These are phyloP conservation scores for Platerodrilus igneus DNA, from an alignment of 2,888 invertebrate species.

Conservation along the genomic window DNA sequence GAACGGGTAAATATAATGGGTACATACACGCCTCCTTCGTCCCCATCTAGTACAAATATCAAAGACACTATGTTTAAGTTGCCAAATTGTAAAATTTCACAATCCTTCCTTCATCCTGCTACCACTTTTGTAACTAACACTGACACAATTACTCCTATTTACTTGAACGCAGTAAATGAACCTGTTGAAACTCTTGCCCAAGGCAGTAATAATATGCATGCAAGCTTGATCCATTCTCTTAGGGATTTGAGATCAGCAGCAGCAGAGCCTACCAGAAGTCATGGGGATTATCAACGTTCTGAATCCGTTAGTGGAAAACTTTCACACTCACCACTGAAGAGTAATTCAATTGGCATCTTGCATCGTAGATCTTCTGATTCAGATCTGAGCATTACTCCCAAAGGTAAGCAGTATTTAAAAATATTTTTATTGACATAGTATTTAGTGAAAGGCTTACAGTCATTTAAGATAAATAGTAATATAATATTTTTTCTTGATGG, in stretches of 20 bases:
- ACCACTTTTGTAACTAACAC: too few relatives aligned
- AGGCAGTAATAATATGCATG: conserved; percentile 40
- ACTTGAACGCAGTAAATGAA: conserved; percentile 21
- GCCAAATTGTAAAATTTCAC: conserved; percentile 9
- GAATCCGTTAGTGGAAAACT: conserved; percentile 56
- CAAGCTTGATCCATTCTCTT: conserved; percentile 44
- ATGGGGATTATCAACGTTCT: conserved; percentile 50
- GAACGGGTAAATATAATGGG: conserved; percentile 42
- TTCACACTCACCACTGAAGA: conserved; percentile 55
- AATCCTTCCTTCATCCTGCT: conserved; percentile 50
- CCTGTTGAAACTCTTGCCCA: conserved; percentile 42
- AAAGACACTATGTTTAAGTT: conserved; percentile 27
- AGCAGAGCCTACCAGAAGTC: conserved; percentile 32
- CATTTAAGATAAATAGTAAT: conserved; percentile 19
- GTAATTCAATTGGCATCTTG: conserved; percentile 48
- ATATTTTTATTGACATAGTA: conserved; percentile 4
- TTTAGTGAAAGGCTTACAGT: conserved; percentile 6
- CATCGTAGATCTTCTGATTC: conserved; percentile 88
- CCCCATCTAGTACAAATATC: conserved; percentile 28
- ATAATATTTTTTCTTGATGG: conserved; percentile 29
- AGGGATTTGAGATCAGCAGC: conserved; percentile 42
- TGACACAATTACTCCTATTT: conserved; percentile 43
- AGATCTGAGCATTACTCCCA: conserved; percentile 87
- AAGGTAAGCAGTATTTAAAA: conserved; percentile 62
- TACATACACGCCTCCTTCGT: conserved; percentile 36